Percentiles rank a stretch among this genome's conserved stretches.
Evolutionary conservation across 2,888 invertebrate genomes (phyloP).

Genomic region (Eupithecia vulgata): DNA sequence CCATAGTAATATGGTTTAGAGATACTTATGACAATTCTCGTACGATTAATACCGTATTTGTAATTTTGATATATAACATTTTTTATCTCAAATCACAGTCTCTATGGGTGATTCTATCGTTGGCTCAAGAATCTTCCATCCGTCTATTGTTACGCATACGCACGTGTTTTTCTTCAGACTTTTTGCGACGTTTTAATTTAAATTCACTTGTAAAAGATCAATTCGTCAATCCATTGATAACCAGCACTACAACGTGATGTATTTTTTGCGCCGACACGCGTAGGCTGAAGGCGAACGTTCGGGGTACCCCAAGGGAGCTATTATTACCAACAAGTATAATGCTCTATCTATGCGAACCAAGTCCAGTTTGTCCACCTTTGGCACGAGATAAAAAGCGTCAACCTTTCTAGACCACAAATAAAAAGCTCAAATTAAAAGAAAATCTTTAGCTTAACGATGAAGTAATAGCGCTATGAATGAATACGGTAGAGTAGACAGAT

Average conservation of each 20-base stretch:
- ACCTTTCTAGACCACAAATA: conserved; percentile 47
- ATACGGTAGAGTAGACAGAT: background rate
- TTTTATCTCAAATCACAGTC: background rate
- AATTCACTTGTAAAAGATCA: conserved; percentile 25
- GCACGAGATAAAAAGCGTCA: conserved; percentile 50
- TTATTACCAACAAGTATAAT: conserved; percentile 45
- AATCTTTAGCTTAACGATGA: background rate
- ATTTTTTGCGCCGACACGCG: conserved; percentile 48
- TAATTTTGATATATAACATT: background rate
- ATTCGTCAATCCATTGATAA: conserved; percentile 39
- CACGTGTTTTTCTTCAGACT: background rate
- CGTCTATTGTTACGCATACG: too few species aligned
- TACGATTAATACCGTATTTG: background rate
- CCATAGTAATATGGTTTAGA: too few species aligned
- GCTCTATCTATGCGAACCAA: conserved; percentile 20
- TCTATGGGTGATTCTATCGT: background rate
- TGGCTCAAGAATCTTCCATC: conserved; percentile 10
- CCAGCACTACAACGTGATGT: conserved; percentile 21
- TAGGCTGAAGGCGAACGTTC: conserved; percentile 50
- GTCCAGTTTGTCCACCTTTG: conserved; percentile 51
- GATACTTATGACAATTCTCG: background rate
- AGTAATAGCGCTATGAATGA: background rate
- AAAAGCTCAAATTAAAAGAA: conserved; percentile 18
- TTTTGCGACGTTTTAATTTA: conserved; percentile 11
- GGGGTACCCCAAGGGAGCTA: conserved; percentile 53